Percentiles rank a stretch among this genome's conserved stretches.
These are phyloP conservation scores for Aurelia sp. DNA, from an alignment of 30 jellyfish, hydroid and myxozoan species.

Conservation along the genomic window DNA sequence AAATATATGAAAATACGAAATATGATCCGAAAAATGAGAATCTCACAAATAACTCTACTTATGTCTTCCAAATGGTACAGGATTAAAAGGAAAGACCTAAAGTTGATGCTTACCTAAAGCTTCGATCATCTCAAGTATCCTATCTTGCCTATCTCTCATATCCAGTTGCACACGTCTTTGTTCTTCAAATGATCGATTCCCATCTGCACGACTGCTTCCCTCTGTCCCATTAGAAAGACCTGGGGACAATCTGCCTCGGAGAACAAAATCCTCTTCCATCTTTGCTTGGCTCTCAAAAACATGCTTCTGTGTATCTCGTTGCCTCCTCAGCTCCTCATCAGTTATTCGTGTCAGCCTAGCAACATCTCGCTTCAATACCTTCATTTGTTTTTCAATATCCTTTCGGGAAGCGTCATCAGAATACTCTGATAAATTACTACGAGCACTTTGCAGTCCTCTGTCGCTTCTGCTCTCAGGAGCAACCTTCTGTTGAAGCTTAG, in stretches of 20 bases:
- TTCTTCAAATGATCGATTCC: neutral
- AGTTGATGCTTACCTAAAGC: conserved; percentile 35
- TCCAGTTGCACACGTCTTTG: conserved; percentile 42
- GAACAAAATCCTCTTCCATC: conserved; percentile 15
- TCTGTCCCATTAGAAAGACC: too few relatives aligned
- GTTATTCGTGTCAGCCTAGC: conserved; percentile 5
- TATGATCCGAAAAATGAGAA: too few relatives aligned
- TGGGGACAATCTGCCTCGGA: neutral
- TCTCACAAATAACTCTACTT: too few relatives aligned
- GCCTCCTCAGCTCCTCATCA: conserved; percentile 20
- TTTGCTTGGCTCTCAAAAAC: neutral
- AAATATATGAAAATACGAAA: too few relatives aligned
- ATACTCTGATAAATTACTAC: neutral
- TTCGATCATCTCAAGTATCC: conserved; percentile 23
- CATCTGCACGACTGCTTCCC: neutral
- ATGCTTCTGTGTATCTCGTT: neutral
- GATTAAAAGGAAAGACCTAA: too few relatives aligned
- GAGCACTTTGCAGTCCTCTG: neutral
- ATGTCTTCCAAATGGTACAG: too few relatives aligned
- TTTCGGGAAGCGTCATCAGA: neutral
- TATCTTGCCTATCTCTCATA: conserved; percentile 37
- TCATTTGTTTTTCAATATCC: neutral
- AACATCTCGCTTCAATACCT: neutral
- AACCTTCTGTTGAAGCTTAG: neutral
- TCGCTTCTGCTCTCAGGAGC: neutral